A percentile compares a stretch with the other conserved stretches of the same genome.
Conservation (phyloP, 2,797 vertebrate species). For the Ataeniobius toweri region DNA sequence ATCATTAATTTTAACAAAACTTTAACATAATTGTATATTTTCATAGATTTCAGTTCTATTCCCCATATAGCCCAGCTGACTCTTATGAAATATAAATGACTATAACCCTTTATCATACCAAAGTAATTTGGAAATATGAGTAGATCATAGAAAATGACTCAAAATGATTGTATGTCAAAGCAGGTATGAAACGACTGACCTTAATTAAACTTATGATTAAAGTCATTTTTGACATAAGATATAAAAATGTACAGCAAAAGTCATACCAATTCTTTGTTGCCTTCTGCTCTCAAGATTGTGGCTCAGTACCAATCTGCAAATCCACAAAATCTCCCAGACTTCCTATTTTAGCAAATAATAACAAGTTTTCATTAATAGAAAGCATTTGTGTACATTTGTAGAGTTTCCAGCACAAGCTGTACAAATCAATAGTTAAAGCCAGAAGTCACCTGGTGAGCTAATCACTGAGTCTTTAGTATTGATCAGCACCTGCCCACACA, state of each 20-base stretch:
- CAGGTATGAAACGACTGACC: not conserved
- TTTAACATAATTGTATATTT: too few species aligned
- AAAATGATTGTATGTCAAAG: not conserved
- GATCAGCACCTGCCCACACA: slow-evolving; percentile 35
- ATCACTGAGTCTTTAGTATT: slow-evolving; percentile 57
- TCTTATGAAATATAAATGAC: not conserved
- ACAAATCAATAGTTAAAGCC: slow-evolving; percentile 27
- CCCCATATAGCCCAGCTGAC: not conserved
- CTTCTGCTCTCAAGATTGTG: not conserved
- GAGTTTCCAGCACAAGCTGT: slow-evolving; percentile 1
- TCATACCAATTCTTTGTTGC: not conserved
- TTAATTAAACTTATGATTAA: not conserved
- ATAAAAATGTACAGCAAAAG: not conserved
- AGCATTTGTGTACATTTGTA: not conserved
- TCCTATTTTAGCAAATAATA: not conserved
- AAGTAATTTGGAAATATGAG: not conserved
- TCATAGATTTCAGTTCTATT: not conserved
- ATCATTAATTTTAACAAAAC: too few species aligned
- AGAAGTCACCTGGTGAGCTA: slow-evolving; percentile 42
- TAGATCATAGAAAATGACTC: not conserved
- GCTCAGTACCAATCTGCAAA: not conserved
- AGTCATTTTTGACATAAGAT: not conserved
- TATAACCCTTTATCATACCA: not conserved
- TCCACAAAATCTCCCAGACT: not conserved
- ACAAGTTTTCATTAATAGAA: not conserved